phyloP scores from a whole-genome alignment of 2,797 vertebrate species.

The Smutsia temminckii region DNA sequence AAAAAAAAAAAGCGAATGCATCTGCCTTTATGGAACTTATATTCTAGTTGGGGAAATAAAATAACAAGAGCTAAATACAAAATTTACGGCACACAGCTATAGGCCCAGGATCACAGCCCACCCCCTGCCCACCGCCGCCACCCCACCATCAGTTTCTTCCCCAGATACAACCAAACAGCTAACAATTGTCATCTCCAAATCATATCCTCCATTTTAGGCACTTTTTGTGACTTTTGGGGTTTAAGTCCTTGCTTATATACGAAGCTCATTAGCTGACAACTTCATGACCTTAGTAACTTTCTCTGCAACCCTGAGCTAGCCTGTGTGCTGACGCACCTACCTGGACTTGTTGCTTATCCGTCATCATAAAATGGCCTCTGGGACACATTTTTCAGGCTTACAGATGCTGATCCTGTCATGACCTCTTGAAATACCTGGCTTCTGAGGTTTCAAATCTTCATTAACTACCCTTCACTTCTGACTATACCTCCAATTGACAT shows the following conservation, averaged over 20 bases:
- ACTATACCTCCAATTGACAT: not conserved
- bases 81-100: not conserved
- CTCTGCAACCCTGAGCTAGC: not conserved
- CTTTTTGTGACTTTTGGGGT: not conserved
- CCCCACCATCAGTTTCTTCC: not conserved
- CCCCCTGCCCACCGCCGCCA: not conserved
- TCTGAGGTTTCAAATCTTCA: not conserved
- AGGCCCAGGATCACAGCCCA: not conserved
- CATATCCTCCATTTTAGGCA: not conserved
- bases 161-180: not conserved
- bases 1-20: not conserved
- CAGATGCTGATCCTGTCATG: not conserved
- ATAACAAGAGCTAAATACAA: not conserved
- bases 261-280: not conserved
- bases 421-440: not conserved
- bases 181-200: not conserved
- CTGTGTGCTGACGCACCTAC: not conserved
- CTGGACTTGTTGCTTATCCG: not conserved
- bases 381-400: not conserved
- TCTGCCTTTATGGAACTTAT: not conserved
- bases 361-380: not conserved
- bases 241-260: not conserved
- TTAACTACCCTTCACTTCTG: not conserved
- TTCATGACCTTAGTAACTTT: not conserved
- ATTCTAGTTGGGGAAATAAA: not conserved